A percentile compares a stretch with the other conserved stretches of the same genome.
Evolutionary conservation across 2,797 vertebrate species (phyloP).

Genomic region (Chromobotia macracanthus): DNA sequence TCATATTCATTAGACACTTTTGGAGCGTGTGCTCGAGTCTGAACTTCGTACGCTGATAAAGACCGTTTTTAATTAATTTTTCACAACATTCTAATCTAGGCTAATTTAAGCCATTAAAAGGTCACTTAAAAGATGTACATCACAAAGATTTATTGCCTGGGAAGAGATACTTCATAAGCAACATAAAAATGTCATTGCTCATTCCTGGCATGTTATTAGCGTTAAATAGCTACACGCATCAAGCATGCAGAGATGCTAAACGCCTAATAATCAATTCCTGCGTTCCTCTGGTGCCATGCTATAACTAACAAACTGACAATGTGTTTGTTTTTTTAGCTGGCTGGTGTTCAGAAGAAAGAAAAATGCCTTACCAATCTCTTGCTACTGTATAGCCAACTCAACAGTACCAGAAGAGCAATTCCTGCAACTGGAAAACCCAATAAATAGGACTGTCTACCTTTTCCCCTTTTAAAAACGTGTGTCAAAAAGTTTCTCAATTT

Average conservation of each 20-base stretch:
- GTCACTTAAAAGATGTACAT: conserved; percentile 23
- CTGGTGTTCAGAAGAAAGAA: not conserved
- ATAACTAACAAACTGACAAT: conserved; percentile 1
- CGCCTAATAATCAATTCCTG: not conserved
- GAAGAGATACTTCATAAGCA: conserved; percentile 8
- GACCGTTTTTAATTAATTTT: conserved; percentile 25
- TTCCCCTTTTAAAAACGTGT: not conserved
- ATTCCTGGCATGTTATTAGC: conserved; percentile 26
- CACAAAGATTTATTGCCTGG: conserved; percentile 14
- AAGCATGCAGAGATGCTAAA: not conserved
- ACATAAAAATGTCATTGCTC: not conserved
- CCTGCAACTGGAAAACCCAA: conserved; percentile 5
- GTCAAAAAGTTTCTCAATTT: not conserved
- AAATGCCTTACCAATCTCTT: not conserved
- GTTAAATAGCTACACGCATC: conserved; percentile 2
- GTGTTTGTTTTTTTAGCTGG: not conserved
- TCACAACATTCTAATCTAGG: conserved; percentile 33
- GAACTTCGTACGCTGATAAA: not conserved
- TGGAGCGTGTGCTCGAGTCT: conserved; percentile 5
- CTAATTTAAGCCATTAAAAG: conserved; percentile 37
- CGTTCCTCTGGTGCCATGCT: not conserved
- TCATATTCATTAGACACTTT: conserved; percentile 1
- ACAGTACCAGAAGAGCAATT: not conserved
- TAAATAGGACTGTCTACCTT: conserved; percentile 2
- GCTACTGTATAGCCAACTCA: not conserved